Evolutionary conservation across 2,797 vertebrate genomes (phyloP).

Genomic region (Schizopygopsis pylzovi): DNA sequence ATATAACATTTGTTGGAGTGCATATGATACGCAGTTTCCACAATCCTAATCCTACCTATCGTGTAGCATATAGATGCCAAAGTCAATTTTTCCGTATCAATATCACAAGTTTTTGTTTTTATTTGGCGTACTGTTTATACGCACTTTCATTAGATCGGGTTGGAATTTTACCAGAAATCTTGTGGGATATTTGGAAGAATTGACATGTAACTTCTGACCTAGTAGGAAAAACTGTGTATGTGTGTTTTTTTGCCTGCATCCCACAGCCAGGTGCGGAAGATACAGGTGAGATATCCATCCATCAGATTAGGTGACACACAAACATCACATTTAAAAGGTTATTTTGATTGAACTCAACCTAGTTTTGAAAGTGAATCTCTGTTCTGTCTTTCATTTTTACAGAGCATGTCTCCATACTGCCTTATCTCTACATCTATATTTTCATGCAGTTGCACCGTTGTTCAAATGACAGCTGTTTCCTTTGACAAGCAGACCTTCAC

Average conservation of each 20-base stretch:
- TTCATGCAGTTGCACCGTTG: neutral
- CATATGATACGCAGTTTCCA: too few relatives aligned
- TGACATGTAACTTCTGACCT: neutral
- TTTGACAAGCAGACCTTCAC: slow-evolving; percentile 31
- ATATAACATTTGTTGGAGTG: too few relatives aligned
- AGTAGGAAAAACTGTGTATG: neutral
- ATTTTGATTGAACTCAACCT: slow-evolving; percentile 4
- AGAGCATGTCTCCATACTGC: neutral
- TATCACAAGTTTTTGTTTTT: too few relatives aligned
- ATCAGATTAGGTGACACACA: slow-evolving; percentile 15
- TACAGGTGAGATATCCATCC: slow-evolving; percentile 28
- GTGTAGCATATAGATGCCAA: too few relatives aligned
- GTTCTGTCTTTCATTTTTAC: neutral
- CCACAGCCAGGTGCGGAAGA: slow-evolving; percentile 29
- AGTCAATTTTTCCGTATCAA: too few relatives aligned
- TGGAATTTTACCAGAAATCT: neutral
- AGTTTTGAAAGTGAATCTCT: slow-evolving; percentile 42
- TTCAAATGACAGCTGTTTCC: slow-evolving; percentile 21
- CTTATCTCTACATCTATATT: slow-evolving; percentile 15
- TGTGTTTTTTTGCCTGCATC: slow-evolving; percentile 28
- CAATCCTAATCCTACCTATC: too few relatives aligned
- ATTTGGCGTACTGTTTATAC: too few relatives aligned
- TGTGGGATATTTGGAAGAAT: neutral
- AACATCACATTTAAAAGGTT: slow-evolving; percentile 15
- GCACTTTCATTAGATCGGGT: too few relatives aligned